Conservation (phyloP, 23 tunicate genomes). For the Ciona savignyi region DNA sequence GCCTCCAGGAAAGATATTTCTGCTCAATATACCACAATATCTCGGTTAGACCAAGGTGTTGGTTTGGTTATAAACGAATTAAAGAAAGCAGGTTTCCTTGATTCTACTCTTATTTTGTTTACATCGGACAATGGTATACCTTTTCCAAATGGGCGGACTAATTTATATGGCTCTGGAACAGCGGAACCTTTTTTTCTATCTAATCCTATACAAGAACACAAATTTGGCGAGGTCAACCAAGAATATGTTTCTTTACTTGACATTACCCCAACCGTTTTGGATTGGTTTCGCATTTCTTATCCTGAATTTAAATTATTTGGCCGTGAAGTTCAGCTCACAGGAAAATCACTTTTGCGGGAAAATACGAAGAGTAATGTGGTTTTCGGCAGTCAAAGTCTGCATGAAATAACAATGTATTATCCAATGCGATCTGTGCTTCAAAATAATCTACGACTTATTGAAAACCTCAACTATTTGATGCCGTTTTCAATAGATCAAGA, state of each 20-base stretch:
- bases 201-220: conserved; percentile 21
- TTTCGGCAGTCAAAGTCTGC: too few relatives aligned
- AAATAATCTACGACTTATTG: conserved; percentile 32
- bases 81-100: conserved; percentile 25
- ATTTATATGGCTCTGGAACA: conserved; percentile 64
- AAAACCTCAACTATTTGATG: conserved; percentile 49
- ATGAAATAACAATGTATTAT: conserved; percentile 82
- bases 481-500: too few relatives aligned
- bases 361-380: conserved; percentile 20
- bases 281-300: conserved; percentile 57
- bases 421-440: conserved; percentile 71
- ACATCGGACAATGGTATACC: conserved; percentile 91
- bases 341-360: conserved; percentile 35
- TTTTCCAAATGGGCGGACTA: conserved; percentile 88
- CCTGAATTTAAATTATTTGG: conserved; percentile 66
- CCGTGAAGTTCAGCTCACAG: conserved; percentile 35
- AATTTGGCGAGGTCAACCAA: conserved; percentile 24
- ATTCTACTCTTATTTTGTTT: conserved; percentile 53
- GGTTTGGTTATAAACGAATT: conserved; percentile 55
- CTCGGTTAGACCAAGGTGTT: conserved; percentile 83
- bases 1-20: too few relatives aligned
- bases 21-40: conserved; percentile 86
- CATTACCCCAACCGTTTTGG: conserved; percentile 81
- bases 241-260: conserved; percentile 41
- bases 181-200: conserved; percentile 61